A percentile compares a stretch with the other conserved stretches of the same genome.
These are phyloP conservation scores for Melopsittacus undulatus DNA, from an alignment of 2,797 vertebrate species.

Conservation along the genomic window DNA sequence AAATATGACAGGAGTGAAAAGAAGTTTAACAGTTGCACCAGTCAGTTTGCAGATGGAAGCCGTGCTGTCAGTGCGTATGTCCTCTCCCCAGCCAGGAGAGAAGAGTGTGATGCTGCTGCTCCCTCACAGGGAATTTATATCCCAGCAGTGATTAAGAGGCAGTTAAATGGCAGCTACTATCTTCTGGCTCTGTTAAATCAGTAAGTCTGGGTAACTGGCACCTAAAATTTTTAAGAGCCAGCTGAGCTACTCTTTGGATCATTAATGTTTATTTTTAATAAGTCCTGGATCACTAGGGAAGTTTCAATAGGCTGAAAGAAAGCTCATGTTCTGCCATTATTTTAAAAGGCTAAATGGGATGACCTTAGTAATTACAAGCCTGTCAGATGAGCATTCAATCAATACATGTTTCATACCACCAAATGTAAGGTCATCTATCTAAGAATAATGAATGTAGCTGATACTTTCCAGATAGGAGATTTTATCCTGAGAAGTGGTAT, in stretches of 20 bases:
- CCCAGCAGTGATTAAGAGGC: slow-evolving; percentile 18
- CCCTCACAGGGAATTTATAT: background rate
- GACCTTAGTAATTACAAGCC: slow-evolving; percentile 41
- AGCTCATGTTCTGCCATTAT: background rate
- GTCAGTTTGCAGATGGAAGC: background rate
- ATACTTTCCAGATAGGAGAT: background rate
- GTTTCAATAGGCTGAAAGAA: slow-evolving; percentile 16
- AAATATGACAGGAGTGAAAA: background rate
- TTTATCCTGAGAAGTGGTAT: background rate
- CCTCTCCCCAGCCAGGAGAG: accelerated
- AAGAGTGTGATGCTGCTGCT: background rate
- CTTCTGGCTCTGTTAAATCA: slow-evolving; percentile 1
- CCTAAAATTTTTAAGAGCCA: slow-evolving; percentile 61
- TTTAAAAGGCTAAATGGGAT: slow-evolving; percentile 43
- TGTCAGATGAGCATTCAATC: slow-evolving; percentile 41
- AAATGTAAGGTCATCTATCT: background rate
- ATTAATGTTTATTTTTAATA: slow-evolving; percentile 69
- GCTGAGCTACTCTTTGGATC: slow-evolving; percentile 37
- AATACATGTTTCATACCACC: slow-evolving; percentile 8
- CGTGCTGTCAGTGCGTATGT: background rate
- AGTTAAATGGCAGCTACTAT: background rate
- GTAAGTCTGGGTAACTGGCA: slow-evolving; percentile 19
- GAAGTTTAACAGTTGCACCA: background rate
- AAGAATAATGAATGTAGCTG: background rate
- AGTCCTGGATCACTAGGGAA: background rate